These are phyloP conservation scores for Drosophila paracracens DNA, from an alignment of 2,888 invertebrate genomes.

Conservation along the genomic window DNA sequence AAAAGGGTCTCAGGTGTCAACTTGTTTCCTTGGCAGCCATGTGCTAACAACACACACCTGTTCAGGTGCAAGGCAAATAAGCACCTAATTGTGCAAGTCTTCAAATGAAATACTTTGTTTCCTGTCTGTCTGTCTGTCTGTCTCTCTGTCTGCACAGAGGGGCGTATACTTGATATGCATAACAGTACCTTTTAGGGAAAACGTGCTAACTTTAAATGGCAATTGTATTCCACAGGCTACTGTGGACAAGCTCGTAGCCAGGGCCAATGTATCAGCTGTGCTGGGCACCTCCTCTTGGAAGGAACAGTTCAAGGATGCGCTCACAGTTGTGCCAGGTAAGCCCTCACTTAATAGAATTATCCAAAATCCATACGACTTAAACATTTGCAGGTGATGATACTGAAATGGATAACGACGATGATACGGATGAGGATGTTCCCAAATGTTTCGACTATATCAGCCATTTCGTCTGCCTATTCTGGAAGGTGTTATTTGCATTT, in stretches of 20 bases:
- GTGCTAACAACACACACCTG: constrained; percentile 14
- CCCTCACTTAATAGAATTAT: not conserved
- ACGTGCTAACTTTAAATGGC: not conserved
- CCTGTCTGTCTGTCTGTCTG: constrained; percentile 9
- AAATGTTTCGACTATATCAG: constrained; percentile 96
- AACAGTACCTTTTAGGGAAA: constrained; percentile 16
- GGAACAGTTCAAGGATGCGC: constrained; percentile 98
- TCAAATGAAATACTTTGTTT: constrained; percentile 42
- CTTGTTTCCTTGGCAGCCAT: constrained; percentile 24
- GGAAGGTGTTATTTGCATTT: constrained; percentile 99
- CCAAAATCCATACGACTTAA: not conserved
- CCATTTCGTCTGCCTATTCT: constrained; percentile 98
- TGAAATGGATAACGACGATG: constrained; percentile 87
- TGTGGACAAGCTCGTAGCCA: constrained; percentile 98
- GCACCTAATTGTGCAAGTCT: constrained; percentile 64
- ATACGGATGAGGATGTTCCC: constrained; percentile 88
- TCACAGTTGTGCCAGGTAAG: constrained; percentile 95
- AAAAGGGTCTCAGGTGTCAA: constrained; percentile 21
- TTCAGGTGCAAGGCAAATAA: constrained; percentile 46
- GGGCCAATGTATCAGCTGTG: constrained; percentile 97
- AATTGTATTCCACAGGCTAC: constrained; percentile 89
- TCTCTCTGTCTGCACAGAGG: constrained; percentile 6
- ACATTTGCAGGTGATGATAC: constrained; percentile 85
- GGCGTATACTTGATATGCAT: constrained; percentile 50
- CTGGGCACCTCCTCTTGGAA: constrained; percentile 99